Conservation (phyloP, 2,888 invertebrate species). For the Perizoma affinitatum region DNA sequence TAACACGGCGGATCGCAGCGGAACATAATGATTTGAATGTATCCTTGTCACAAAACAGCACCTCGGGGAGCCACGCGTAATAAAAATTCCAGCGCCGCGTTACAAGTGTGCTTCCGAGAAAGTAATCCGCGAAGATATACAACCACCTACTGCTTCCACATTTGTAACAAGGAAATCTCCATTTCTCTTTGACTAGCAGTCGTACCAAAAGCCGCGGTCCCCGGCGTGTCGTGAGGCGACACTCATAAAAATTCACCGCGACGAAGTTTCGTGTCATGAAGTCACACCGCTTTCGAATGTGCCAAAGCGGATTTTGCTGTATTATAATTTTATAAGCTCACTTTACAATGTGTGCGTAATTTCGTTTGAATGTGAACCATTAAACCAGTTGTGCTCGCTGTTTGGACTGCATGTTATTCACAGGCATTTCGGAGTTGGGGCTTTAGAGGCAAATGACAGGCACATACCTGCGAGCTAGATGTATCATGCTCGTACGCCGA, state of each 20-base stretch:
- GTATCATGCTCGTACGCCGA: neutral
- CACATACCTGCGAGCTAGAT: neutral
- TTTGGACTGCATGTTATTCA: slow-evolving; percentile 12
- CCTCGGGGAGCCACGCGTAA: slow-evolving; percentile 70
- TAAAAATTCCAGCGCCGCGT: slow-evolving; percentile 76
- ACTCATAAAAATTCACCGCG: slow-evolving; percentile 79
- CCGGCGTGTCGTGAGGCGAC: slow-evolving; percentile 75
- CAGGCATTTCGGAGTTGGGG: slow-evolving; percentile 6
- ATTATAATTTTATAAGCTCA: slow-evolving; percentile 62
- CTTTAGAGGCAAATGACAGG: slow-evolving; percentile 10
- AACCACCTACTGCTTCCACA: slow-evolving; percentile 75
- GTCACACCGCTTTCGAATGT: slow-evolving; percentile 49
- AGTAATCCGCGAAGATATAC: slow-evolving; percentile 81
- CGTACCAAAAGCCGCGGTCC: slow-evolving; percentile 77
- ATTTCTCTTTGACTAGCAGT: slow-evolving; percentile 81
- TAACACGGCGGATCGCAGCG: slow-evolving; percentile 46
- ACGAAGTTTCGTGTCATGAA: slow-evolving; percentile 67
- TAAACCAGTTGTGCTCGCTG: slow-evolving; percentile 30
- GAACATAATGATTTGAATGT: slow-evolving; percentile 73
- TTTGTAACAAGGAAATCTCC: slow-evolving; percentile 81
- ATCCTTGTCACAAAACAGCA: slow-evolving; percentile 72
- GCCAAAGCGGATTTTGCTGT: slow-evolving; percentile 54
- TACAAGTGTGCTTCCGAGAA: slow-evolving; percentile 73
- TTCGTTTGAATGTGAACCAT: slow-evolving; percentile 41
- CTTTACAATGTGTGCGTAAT: slow-evolving; percentile 41